Evolutionary conservation across 2,113 vertebrate species (phyloP).

Genomic region (Chaetodon trifascialis): DNA sequence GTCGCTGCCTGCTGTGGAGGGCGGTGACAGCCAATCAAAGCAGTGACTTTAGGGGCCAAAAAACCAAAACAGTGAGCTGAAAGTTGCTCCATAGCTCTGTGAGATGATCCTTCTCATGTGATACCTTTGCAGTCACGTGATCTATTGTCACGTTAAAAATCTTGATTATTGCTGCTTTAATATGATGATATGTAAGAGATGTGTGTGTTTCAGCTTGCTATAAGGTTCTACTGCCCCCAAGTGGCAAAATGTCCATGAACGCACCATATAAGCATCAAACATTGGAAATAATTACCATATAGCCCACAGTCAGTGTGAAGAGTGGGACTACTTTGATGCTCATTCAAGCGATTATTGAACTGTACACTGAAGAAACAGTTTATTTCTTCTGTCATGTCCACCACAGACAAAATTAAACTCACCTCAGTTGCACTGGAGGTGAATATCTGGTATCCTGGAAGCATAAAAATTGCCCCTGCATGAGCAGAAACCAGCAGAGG

Average conservation of each 20-base stretch:
- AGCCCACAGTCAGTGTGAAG: neutral
- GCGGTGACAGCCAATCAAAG: too few relatives aligned
- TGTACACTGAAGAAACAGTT: neutral
- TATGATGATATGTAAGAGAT: neutral
- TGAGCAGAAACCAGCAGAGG: too few relatives aligned
- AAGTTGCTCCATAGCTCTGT: neutral
- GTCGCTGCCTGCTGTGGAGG: too few relatives aligned
- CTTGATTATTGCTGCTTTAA: neutral
- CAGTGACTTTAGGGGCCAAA: too few relatives aligned
- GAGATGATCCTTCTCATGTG: neutral
- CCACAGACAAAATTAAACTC: neutral
- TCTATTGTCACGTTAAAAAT: too few relatives aligned
- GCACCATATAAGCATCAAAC: neutral
- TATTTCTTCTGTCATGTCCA: neutral
- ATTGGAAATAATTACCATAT: neutral
- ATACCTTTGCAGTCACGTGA: neutral
- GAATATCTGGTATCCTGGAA: neutral
- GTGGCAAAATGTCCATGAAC: neutral
- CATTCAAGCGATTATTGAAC: too few relatives aligned
- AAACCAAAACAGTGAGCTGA: too few relatives aligned
- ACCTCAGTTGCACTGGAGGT: neutral
- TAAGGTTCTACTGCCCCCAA: neutral
- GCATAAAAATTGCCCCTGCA: neutral
- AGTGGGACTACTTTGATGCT: neutral
- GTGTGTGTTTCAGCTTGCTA: neutral